Conservation (phyloP, 2,797 vertebrate genomes). For the Hydrolagus colliei region DNA sequence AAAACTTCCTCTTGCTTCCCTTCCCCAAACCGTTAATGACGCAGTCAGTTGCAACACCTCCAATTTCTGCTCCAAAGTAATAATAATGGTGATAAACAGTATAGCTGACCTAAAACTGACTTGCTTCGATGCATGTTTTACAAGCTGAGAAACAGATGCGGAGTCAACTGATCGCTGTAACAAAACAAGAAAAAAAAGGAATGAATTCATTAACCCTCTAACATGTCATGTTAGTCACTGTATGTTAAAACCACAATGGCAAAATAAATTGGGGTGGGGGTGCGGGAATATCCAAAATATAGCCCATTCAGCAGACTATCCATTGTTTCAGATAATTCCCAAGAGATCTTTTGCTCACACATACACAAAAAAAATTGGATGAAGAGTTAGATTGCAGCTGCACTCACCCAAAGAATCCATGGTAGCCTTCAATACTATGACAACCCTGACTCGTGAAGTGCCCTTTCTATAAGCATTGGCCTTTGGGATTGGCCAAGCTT, state of each 20-base stretch:
- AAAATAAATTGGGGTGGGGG: background rate
- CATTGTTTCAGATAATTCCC: background rate
- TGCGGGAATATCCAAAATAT: background rate
- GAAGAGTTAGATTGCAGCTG: too few relatives aligned
- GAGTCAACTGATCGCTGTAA: background rate
- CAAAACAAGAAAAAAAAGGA: background rate
- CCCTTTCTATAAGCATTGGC: too few relatives aligned
- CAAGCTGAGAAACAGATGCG: background rate
- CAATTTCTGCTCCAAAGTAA: too few relatives aligned
- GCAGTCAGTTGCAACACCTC: too few relatives aligned
- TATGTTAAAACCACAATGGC: background rate
- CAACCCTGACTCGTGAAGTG: too few relatives aligned
- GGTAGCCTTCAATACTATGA: too few relatives aligned
- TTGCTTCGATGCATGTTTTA: background rate
- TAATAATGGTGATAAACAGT: too few relatives aligned
- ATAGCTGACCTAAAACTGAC: background rate
- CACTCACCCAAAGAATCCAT: too few relatives aligned
- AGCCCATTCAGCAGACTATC: background rate
- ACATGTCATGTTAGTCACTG: background rate
- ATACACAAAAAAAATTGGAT: too few relatives aligned
- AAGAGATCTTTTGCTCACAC: background rate
- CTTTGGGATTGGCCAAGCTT: too few relatives aligned
- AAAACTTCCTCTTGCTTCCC: too few relatives aligned
- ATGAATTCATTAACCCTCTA: background rate
- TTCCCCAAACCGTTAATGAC: too few relatives aligned